Evolutionary conservation across 2,113 vertebrate genomes (phyloP), one percentile per base, ranked within the genome.

Genomic region (Dolichotis patagonum): DNA sequence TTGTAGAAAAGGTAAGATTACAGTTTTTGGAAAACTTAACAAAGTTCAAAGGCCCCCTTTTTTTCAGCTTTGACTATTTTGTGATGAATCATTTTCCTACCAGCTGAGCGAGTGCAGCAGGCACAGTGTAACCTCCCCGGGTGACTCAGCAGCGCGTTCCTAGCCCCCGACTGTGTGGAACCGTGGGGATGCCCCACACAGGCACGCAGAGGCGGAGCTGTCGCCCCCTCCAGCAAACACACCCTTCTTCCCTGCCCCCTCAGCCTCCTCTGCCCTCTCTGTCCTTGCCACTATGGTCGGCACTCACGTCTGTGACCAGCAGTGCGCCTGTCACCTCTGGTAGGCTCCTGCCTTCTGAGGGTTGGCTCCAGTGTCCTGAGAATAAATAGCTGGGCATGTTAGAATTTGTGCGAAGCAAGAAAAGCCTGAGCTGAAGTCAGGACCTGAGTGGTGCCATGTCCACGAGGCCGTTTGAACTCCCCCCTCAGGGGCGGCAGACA

Each of bases 81-180:
- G 78, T 93, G 93, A 82, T 96, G 95, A 97, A 28, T 96, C 95
- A 92, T 93, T 96, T 96, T 96, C 84, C 97, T 95, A 26, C 94
- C 91, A 86, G 94, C 87, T 81, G 91, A 92, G 77, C 52, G 5
- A 52, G 67, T 63, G 9, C 0, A 41, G 85, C 49, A 19, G 77
- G 84, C 80, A 20, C 83, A 38, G 35, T 38, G 54, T 1, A 43
- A 32, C 58, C 85, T 95, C 52, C 88, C 75, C 52, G 80, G 58
- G 19, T 97, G 94, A 96, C 82, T 96, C 94, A 62, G 94, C 90
- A 60, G 3, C 63, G 10, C 20, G 0, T 54, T 62, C 14, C 19
- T 83, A 52, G 83, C 17, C 35, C 67, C 56, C 65, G 78, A 22
- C 3, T 1, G 22, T n/a, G 38, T 0, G 12, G 46, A 54, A 20